Evolutionary conservation across 2,113 vertebrate genomes (phyloP).

Genomic region (Channa maculata): DNA sequence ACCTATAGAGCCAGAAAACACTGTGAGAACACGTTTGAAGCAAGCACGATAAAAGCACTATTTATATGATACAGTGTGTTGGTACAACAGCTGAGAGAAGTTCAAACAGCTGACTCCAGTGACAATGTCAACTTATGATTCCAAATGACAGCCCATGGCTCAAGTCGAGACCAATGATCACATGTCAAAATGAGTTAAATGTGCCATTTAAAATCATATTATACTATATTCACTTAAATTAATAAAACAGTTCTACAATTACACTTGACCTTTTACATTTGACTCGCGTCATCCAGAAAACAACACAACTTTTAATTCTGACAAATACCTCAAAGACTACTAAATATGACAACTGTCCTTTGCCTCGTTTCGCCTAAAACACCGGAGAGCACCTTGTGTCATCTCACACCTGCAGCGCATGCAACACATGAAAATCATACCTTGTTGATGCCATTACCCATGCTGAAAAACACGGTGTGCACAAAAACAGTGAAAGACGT

Average conservation of each 20-base stretch:
- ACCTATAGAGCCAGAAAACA: slow-evolving; percentile 80
- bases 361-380: not conserved
- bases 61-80: not conserved
- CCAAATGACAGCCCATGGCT: not conserved
- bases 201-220: too few relatives aligned
- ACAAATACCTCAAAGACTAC: not conserved
- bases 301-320: not conserved
- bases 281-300: not conserved
- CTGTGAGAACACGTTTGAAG: not conserved
- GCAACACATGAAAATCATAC: slow-evolving; percentile 53
- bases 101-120: slow-evolving; percentile 5
- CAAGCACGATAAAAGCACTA: slow-evolving; percentile 8
- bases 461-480: slow-evolving; percentile 34
- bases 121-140: slow-evolving; percentile 20
- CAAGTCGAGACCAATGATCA: not conserved
- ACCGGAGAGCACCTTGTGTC: not conserved
- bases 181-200: not conserved
- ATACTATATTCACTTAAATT: too few relatives aligned
- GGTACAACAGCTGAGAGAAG: slow-evolving; percentile 9
- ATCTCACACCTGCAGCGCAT: slow-evolving; percentile 8
- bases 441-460: slow-evolving; percentile 85
- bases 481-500: not conserved
- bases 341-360: not conserved
- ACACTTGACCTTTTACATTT: too few relatives aligned
- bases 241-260: too few relatives aligned